These are phyloP conservation scores for Bombus soroeensis DNA, from an alignment of 1,140 invertebrate genomes.

Conservation along the genomic window DNA sequence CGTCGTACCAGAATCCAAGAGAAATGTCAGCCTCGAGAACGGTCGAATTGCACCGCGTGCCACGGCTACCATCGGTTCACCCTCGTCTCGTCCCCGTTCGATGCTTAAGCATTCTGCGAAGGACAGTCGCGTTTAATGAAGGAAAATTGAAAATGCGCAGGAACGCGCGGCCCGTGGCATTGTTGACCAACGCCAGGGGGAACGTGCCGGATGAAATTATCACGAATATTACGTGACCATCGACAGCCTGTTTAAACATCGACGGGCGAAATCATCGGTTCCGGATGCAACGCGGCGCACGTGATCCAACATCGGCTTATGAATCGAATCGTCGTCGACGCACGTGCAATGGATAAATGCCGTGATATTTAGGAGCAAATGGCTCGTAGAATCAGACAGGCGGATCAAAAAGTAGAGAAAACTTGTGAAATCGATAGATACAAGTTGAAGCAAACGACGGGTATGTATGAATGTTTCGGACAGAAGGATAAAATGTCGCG, in stretches of 20 bases:
- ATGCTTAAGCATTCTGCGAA: slow-evolving; percentile 62
- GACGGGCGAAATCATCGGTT: background rate
- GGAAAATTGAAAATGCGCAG: slow-evolving; percentile 61
- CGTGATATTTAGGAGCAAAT: background rate
- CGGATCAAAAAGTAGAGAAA: background rate
- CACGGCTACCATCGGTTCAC: slow-evolving; percentile 37
- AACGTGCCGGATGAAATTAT: slow-evolving; percentile 38
- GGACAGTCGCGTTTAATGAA: slow-evolving; percentile 63
- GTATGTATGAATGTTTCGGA: background rate
- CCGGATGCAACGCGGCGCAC: background rate
- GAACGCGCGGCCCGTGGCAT: slow-evolving; percentile 30
- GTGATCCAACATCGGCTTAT: background rate
- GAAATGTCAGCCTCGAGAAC: slow-evolving; percentile 61
- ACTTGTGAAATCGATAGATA: background rate
- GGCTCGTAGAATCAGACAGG: background rate
- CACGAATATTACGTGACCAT: slow-evolving; percentile 45
- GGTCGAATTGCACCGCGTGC: slow-evolving; percentile 53
- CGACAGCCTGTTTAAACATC: background rate
- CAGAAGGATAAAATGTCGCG: background rate
- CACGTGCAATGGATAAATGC: background rate
- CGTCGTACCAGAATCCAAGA: slow-evolving; percentile 58
- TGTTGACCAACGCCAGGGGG: slow-evolving; percentile 37
- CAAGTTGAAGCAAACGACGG: background rate
- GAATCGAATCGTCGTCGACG: background rate
- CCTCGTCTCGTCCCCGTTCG: slow-evolving; percentile 18